phyloP scores from a whole-genome alignment of 2,888 invertebrate species.

The Synergus gifuensis region DNA sequence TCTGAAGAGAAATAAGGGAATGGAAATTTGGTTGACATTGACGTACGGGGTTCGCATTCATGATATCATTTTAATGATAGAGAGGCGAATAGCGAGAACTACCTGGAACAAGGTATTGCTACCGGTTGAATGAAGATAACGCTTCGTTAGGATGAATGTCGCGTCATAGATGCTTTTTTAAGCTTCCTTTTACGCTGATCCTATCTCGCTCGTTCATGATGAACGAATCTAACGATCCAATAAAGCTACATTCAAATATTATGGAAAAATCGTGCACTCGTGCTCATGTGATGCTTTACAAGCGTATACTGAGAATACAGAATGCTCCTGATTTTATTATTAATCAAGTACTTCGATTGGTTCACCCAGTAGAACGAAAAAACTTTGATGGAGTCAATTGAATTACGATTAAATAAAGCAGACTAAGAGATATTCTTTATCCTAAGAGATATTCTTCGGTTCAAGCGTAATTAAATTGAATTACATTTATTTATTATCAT shows the following conservation, averaged over 20 bases:
- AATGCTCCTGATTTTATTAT: no score
- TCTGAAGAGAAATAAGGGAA: neutral
- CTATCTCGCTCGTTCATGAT: slow-evolving; percentile 21
- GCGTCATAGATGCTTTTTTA: slow-evolving; percentile 51
- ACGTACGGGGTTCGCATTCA: slow-evolving; percentile 45
- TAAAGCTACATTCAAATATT: slow-evolving; percentile 23
- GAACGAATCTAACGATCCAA: slow-evolving; percentile 27
- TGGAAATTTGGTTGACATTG: slow-evolving; percentile 21
- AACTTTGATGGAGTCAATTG: no score
- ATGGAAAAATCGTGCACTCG: slow-evolving; percentile 16
- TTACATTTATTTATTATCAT: no score
- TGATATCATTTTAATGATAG: slow-evolving; percentile 67
- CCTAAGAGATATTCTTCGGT: no score
- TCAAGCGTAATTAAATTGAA: no score
- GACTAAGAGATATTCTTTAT: neutral
- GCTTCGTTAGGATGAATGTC: slow-evolving; percentile 69
- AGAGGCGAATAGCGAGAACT: slow-evolving; percentile 56
- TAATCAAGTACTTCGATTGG: no score
- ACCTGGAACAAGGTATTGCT: slow-evolving; percentile 60
- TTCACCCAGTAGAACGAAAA: no score
- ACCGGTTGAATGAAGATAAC: slow-evolving; percentile 68
- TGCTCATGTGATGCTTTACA: neutral
- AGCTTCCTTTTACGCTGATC: neutral
- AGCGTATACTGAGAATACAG: neutral
- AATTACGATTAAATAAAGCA: neutral